Conservation (phyloP, 2,797 vertebrate species). For the Psittacula derbiana region DNA sequence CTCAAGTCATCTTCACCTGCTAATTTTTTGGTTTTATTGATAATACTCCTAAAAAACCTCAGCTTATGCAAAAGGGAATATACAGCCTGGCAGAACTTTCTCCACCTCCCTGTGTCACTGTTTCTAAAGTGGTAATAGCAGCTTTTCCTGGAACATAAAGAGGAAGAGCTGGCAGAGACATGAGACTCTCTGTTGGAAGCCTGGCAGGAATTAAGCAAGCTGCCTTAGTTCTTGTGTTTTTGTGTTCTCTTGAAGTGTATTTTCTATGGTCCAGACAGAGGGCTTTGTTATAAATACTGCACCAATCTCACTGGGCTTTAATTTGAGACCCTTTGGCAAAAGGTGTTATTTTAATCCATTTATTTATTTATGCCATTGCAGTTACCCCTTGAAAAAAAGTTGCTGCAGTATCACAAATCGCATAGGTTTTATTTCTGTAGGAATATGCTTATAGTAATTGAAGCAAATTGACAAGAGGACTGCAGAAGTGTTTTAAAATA, state of each 20-base stretch:
- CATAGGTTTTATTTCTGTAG: not conserved
- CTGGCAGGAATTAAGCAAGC: conserved; percentile 27
- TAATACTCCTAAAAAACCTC: not conserved
- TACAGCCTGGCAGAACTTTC: not conserved
- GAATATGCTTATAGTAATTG: not conserved
- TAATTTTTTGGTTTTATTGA: not conserved
- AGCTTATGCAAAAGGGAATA: not conserved
- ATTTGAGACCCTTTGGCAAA: not conserved
- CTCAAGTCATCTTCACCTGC: not conserved
- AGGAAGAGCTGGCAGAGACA: conserved; percentile 31
- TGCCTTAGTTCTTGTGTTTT: not conserved
- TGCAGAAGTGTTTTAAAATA: not conserved
- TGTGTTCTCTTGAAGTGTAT: not conserved
- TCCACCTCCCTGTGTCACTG: not conserved
- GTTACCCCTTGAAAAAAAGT: not conserved
- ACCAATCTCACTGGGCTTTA: not conserved
- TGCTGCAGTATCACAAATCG: not conserved
- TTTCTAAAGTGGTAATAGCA: conserved; percentile 48
- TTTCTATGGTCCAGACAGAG: not conserved
- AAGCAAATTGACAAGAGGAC: not conserved
- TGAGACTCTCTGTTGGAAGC: conserved; percentile 13
- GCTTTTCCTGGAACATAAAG: conserved; percentile 32
- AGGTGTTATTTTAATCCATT: not conserved
- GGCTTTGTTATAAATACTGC: not conserved
- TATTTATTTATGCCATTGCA: not conserved